phyloP scores from a whole-genome alignment of 2,113 vertebrate species.

The Octodon degus region DNA sequence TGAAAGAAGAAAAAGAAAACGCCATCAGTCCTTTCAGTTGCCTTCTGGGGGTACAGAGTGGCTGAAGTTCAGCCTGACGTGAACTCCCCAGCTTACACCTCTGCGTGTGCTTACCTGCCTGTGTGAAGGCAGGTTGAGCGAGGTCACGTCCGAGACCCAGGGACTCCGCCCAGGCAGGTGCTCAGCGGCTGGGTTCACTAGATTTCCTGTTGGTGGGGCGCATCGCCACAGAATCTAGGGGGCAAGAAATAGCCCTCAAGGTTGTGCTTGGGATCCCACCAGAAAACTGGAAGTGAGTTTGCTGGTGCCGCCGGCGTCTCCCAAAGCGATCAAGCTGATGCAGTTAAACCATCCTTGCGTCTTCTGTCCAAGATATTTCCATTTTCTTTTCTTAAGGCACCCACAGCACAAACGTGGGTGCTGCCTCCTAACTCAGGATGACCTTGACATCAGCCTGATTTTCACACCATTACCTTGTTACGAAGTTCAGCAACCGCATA shows the following conservation, averaged over 20 bases:
- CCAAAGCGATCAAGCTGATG: not conserved
- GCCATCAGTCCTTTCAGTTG: no score
- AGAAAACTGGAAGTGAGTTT: not conserved
- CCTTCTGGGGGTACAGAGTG: no score
- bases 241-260: not conserved
- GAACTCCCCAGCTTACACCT: no score
- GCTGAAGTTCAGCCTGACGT: no score
- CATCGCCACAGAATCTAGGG: no score
- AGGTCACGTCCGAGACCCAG: no score
- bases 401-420: not conserved
- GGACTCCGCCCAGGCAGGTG: no score
- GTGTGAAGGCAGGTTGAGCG: no score
- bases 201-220: no score
- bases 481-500: not conserved
- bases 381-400: not conserved
- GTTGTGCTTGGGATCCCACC: not conserved
- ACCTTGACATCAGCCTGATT: not conserved
- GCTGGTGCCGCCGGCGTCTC: not conserved
- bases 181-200: no score
- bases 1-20: not conserved
- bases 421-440: not conserved
- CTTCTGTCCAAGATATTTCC: not conserved
- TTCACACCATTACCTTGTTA: not conserved
- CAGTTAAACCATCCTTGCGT: not conserved
- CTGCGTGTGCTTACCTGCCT: no score